Conservation (phyloP, 2,113 vertebrate genomes). For the Microcebus tavaratra region DNA sequence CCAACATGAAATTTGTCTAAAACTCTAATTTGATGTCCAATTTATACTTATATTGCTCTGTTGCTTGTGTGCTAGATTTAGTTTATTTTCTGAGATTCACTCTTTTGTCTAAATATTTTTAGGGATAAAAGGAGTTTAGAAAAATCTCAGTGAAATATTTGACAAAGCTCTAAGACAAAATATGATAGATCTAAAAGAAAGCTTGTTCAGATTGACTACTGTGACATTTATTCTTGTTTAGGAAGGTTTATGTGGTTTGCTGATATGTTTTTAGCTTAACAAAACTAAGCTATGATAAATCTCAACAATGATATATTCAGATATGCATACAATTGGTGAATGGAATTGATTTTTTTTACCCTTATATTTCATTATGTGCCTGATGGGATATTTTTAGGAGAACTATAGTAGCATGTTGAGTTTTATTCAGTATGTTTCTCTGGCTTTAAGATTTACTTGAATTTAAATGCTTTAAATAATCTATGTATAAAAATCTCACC, state of each 20-base stretch:
- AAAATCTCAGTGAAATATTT: not conserved
- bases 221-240: not conserved
- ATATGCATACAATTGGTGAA: not conserved
- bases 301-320: not conserved
- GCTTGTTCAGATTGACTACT: not conserved
- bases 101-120: not conserved
- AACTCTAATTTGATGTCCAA: not conserved
- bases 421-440: not conserved
- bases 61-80: not conserved
- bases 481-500: not conserved
- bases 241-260: not conserved
- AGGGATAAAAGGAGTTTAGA: not conserved
- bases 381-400: not conserved
- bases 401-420: not conserved
- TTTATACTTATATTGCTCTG: not conserved
- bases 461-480: not conserved
- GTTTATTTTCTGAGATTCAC: not conserved
- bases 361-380: not conserved
- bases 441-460: not conserved
- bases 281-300: not conserved
- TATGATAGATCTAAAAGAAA: not conserved
- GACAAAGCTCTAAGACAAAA: not conserved
- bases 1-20: not conserved
- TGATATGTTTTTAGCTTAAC: constrained; percentile 18
- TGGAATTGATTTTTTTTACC: not conserved